Percentiles rank a stretch among this genome's conserved stretches.
Conservation (phyloP, 1,140 invertebrate species). For the Cylas formicarius region DNA sequence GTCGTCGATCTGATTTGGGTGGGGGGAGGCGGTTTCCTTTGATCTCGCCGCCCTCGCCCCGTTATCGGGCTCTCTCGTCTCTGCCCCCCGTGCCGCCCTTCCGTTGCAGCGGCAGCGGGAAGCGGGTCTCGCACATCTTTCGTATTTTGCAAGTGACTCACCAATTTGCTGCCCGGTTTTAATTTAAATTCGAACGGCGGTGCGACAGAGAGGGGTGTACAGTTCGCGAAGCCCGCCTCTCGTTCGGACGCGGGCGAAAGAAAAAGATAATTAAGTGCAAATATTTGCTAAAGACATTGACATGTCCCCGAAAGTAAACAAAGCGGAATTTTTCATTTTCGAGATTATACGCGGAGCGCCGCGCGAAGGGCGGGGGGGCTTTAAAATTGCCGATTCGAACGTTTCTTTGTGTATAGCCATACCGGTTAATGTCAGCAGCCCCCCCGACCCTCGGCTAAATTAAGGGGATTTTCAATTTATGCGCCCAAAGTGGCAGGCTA, state of each 20-base stretch:
- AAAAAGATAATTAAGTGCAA: conserved; percentile 29
- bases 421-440: too few relatives aligned
- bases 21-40: conserved; percentile 43
- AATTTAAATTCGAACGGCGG: conserved; percentile 32
- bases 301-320: conserved; percentile 9
- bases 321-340: conserved; percentile 16
- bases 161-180: conserved; percentile 38
- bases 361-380: background rate
- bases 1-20: conserved; percentile 40
- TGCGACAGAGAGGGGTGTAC: conserved; percentile 1
- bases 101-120: conserved; percentile 15
- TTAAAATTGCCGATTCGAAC: too few relatives aligned
- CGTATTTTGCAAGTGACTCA: conserved; percentile 42
- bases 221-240: background rate
- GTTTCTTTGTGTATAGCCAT: too few relatives aligned
- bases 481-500: too few relatives aligned
- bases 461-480: too few relatives aligned
- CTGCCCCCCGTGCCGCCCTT: conserved; percentile 16
- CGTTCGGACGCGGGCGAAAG: background rate
- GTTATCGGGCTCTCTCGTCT: conserved; percentile 20
- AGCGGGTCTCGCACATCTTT: conserved; percentile 33
- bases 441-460: too few relatives aligned
- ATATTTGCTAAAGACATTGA: conserved; percentile 26
- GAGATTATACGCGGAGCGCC: conserved; percentile 2
- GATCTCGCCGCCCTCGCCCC: conserved; percentile 38